A percentile compares a stretch with the other conserved stretches of the same genome.
These are phyloP conservation scores for Caranx ignobilis DNA, from an alignment of 2,113 vertebrate genomes.

Conservation along the genomic window DNA sequence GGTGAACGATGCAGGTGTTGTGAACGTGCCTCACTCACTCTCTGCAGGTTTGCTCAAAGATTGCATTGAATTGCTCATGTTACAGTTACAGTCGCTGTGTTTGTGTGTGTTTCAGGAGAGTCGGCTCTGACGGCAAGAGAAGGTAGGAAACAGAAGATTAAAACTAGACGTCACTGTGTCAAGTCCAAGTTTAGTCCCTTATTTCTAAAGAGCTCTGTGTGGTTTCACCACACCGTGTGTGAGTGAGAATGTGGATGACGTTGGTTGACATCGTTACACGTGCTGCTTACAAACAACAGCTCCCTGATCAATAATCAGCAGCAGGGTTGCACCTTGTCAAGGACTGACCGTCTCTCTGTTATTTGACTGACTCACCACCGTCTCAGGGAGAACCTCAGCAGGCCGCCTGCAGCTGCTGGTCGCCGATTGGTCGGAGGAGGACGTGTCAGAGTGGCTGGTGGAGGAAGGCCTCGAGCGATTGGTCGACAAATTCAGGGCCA, in stretches of 20 bases:
- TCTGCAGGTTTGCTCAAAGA: constrained; percentile 22
- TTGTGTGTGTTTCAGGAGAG: constrained; percentile 55
- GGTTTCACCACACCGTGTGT: constrained; percentile 4
- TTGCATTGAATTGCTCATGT: constrained; percentile 1
- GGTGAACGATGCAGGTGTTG: constrained; percentile 37
- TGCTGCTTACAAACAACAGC: constrained; percentile 8
- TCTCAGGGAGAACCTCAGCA: constrained; percentile 73
- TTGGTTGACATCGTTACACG: constrained; percentile 27
- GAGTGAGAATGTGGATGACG: constrained; percentile 28
- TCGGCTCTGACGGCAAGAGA: constrained; percentile 43
- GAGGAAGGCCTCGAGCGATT: constrained; percentile 87
- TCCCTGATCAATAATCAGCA: constrained; percentile 52
- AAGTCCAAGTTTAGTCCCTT: not conserved
- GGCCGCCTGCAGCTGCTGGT: constrained; percentile 78
- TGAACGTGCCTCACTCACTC: constrained; percentile 3
- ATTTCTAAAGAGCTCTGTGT: constrained; percentile 18
- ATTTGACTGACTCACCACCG: constrained; percentile 30
- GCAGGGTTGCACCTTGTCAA: constrained; percentile 39
- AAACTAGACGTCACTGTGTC: not conserved
- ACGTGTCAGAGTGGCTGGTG: constrained; percentile 92
- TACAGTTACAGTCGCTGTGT: constrained; percentile 6
- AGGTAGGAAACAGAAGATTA: constrained; percentile 54
- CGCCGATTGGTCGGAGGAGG: constrained; percentile 92
- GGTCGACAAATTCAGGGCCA: constrained; percentile 87
- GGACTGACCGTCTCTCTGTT: constrained; percentile 24